Conservation (phyloP, 2,113 vertebrate genomes). For the Mesitornis unicolor region DNA sequence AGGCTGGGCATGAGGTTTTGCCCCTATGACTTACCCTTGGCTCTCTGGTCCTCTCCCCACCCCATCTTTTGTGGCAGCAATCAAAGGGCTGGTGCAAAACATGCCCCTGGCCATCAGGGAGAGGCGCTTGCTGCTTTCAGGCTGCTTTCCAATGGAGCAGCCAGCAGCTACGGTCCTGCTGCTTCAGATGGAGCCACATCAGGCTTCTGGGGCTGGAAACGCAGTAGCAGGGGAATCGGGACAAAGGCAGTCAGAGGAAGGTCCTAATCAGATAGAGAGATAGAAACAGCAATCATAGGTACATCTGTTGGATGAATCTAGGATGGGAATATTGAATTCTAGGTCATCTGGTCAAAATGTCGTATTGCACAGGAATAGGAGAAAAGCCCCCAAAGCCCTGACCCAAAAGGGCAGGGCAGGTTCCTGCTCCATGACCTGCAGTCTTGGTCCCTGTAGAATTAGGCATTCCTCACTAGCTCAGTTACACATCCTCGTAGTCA, state of each 20-base stretch:
- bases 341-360: not conserved
- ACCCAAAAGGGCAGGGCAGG: not conserved
- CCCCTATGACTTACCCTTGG: fast-evolving
- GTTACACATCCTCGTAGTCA: not conserved
- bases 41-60: not conserved
- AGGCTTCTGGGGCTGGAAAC: not conserved
- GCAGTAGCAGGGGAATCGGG: not conserved
- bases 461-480: not conserved
- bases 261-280: not conserved
- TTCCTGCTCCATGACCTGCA: fast-evolving
- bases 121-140: not conserved
- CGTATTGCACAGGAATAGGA: not conserved
- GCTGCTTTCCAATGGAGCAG: not conserved
- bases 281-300: not conserved
- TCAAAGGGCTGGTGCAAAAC: not conserved
- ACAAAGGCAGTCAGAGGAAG: not conserved
- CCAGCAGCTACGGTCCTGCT: not conserved
- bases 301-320: not conserved
- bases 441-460: not conserved
- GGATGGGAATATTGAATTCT: not conserved
- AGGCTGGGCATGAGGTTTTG: fast-evolving
- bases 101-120: fast-evolving
- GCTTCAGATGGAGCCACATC: not conserved
- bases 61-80: not conserved
- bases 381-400: not conserved